Conservation (phyloP, 2,797 vertebrate species). For the Ispidina lecontei region DNA sequence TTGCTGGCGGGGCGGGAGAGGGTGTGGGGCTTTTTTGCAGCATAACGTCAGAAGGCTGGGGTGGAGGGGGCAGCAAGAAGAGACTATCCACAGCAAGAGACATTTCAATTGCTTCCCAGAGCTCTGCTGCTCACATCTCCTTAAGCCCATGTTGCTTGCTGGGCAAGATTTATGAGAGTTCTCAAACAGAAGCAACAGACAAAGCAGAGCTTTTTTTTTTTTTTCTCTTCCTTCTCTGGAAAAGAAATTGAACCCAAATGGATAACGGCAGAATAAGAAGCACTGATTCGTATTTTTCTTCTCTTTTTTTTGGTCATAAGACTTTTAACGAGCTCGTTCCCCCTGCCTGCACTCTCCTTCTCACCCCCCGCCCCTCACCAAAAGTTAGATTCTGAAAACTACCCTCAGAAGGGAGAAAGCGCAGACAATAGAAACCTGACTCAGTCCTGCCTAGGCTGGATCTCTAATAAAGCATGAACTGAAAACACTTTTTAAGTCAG, state of each 20-base stretch:
- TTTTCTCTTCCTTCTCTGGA: neutral
- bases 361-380: neutral
- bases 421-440: constrained; percentile 70
- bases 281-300: constrained; percentile 18
- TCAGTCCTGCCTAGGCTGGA: constrained; percentile 16
- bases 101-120: constrained; percentile 29
- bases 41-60: constrained; percentile 37
- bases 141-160: constrained; percentile 66
- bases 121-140: constrained; percentile 15
- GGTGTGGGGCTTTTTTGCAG: constrained; percentile 44
- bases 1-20: constrained; percentile 57
- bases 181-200: constrained; percentile 73
- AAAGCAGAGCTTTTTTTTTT: constrained; percentile 37
- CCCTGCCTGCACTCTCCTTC: neutral
- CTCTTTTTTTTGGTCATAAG: neutral
- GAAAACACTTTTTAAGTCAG: constrained; percentile 67
- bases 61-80: constrained; percentile 24
- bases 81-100: constrained; percentile 26
- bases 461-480: constrained; percentile 58
- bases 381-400: constrained; percentile 76
- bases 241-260: constrained; percentile 64
- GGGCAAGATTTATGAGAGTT: constrained; percentile 76
- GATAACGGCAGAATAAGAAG: constrained; percentile 2
- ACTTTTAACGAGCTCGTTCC: neutral
- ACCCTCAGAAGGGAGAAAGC: constrained; percentile 48